Evolutionary conservation across 2,888 invertebrate genomes (phyloP).

Genomic region (Drosophila monieri): DNA sequence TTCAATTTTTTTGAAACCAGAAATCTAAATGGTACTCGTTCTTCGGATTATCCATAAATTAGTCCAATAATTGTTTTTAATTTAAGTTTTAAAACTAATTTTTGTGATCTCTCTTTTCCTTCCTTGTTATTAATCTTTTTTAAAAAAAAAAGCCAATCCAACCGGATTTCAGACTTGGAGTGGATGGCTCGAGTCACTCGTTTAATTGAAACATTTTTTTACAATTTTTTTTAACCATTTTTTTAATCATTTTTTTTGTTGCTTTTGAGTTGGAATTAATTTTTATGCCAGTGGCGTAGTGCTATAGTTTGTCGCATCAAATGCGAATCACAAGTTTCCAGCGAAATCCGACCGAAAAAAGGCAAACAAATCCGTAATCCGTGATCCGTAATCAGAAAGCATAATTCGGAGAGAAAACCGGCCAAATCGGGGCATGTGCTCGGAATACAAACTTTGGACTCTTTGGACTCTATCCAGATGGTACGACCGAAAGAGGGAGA

Average conservation of each 20-base stretch:
- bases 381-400: conserved; percentile 30
- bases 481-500: conserved; percentile 4
- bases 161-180: background rate
- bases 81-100: background rate
- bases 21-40: background rate
- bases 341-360: conserved; percentile 28
- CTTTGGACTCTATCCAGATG: conserved; percentile 18
- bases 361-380: conserved; percentile 17
- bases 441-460: conserved; percentile 10
- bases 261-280: conserved; percentile 13
- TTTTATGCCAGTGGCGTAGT: conserved; percentile 53
- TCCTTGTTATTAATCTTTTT: conserved; percentile 14
- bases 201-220: background rate
- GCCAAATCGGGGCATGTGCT: conserved; percentile 15
- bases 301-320: conserved; percentile 42
- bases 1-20: background rate
- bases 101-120: background rate
- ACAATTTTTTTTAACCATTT: background rate
- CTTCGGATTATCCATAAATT: background rate
- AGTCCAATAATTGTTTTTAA: background rate
- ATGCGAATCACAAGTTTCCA: conserved; percentile 37
- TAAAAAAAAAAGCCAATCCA: background rate
- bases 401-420: conserved; percentile 31
- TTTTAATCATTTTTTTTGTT: background rate
- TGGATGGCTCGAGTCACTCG: conserved; percentile 4